Conservation (phyloP, 2,113 vertebrate species). For the Theropithecus gelada region DNA sequence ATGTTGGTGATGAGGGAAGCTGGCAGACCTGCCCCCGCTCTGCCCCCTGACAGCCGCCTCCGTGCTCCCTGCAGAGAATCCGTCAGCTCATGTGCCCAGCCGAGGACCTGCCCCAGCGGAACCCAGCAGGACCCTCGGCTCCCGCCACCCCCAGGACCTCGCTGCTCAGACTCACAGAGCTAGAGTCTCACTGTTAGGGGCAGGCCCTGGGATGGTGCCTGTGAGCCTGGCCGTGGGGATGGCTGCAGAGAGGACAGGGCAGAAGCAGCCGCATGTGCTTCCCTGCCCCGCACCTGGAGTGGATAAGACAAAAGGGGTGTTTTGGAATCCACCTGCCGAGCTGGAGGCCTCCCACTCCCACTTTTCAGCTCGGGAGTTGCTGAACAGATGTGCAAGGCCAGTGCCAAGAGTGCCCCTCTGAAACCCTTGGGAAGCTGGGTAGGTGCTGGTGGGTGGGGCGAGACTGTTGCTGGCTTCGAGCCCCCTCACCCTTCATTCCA, state of each 20-base stretch:
- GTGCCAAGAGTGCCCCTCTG: background rate
- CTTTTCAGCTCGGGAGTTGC: background rate
- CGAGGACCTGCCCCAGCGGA: constrained; percentile 81
- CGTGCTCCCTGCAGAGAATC: constrained; percentile 82
- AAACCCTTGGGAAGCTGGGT: background rate
- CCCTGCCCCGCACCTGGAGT: background rate
- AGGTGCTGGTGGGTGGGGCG: background rate
- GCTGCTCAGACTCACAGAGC: constrained; percentile 76
- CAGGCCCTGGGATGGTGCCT: background rate
- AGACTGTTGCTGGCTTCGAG: constrained; percentile 14
- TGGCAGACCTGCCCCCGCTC: background rate
- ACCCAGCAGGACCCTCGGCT: background rate
- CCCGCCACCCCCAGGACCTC: constrained; percentile 60
- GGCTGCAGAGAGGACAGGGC: background rate
- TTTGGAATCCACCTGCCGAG: background rate
- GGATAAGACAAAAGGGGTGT: background rate
- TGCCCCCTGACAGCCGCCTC: background rate
- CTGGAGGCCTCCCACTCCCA: background rate
- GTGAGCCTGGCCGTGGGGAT: background rate
- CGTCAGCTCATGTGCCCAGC: constrained; percentile 84
- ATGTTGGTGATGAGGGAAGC: background rate
- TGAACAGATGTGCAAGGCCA: constrained; percentile 18
- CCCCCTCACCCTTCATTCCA: constrained; percentile 69
- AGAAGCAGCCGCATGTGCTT: background rate
- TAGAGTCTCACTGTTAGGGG: constrained; percentile 82